phyloP scores from a whole-genome alignment of 2,797 vertebrate species.

The Amniataba percoides region DNA sequence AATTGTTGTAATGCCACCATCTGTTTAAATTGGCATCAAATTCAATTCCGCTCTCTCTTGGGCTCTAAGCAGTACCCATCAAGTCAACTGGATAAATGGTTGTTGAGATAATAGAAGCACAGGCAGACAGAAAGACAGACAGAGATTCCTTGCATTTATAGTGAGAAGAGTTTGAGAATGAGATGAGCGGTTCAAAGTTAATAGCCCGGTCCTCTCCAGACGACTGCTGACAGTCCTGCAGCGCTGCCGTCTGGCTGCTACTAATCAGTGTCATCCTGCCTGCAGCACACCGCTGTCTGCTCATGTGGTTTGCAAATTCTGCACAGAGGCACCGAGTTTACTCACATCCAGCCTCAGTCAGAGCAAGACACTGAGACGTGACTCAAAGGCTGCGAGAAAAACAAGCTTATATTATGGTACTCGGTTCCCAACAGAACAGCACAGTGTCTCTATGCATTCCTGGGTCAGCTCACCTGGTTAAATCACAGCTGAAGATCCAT shows the following conservation, averaged over 20 bases:
- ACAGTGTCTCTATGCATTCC: background rate
- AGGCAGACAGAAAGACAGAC: too few species aligned
- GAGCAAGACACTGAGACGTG: slow-evolving; percentile 18
- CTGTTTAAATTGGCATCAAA: too few species aligned
- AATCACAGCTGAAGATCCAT: background rate
- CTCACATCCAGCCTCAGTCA: slow-evolving; percentile 20
- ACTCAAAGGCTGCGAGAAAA: slow-evolving; percentile 13
- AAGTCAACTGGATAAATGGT: too few species aligned
- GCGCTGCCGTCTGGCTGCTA: slow-evolving; percentile 34
- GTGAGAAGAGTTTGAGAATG: background rate
- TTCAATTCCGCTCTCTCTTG: too few species aligned
- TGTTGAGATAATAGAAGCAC: too few species aligned
- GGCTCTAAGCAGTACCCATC: too few species aligned
- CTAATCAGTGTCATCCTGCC: slow-evolving; percentile 61
- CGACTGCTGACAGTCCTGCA: slow-evolving; percentile 12
- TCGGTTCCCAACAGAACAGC: background rate
- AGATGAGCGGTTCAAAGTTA: background rate
- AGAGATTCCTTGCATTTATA: too few species aligned
- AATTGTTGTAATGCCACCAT: too few species aligned
- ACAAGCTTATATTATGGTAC: background rate
- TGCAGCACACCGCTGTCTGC: slow-evolving; percentile 41
- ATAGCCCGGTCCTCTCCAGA: background rate
- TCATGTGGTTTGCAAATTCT: slow-evolving; percentile 49
- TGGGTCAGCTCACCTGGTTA: slow-evolving; percentile 15
- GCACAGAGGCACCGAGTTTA: slow-evolving; percentile 19